Conservation (phyloP, 2,113 vertebrate genomes). For the Geothlypis trichas region DNA sequence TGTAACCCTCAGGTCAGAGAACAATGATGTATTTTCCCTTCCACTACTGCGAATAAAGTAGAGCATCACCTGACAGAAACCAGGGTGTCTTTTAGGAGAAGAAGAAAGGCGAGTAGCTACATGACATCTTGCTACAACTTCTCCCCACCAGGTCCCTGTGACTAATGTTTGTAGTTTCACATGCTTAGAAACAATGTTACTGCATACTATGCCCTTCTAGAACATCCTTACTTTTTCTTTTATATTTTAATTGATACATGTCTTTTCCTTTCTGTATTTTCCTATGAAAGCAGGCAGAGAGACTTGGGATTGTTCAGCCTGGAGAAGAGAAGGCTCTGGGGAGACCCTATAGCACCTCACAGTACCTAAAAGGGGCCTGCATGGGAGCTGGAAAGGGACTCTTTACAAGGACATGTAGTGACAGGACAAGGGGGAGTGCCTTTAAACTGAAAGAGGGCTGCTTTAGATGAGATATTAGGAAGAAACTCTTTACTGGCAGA, state of each 20-base stretch:
- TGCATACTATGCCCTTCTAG: background rate
- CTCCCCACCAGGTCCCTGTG: background rate
- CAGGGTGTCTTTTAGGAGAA: background rate
- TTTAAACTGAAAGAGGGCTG: background rate
- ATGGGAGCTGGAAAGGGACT: background rate
- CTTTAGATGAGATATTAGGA: background rate
- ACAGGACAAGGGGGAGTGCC: background rate
- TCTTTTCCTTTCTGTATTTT: background rate
- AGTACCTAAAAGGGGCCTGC: background rate
- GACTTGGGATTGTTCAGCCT: background rate
- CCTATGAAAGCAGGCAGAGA: background rate
- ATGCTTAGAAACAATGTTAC: background rate
- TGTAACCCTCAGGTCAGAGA: background rate
- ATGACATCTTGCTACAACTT: background rate
- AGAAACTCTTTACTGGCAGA: background rate
- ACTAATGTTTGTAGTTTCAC: background rate
- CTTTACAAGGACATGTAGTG: no score
- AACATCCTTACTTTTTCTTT: background rate
- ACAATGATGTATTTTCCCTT: background rate
- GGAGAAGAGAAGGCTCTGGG: background rate
- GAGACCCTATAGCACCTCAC: background rate
- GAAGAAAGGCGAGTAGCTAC: background rate
- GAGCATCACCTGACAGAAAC: background rate
- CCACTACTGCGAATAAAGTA: background rate
- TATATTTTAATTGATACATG: background rate